Conservation (phyloP, 2,888 invertebrate species). For the Phalangium opilio region DNA sequence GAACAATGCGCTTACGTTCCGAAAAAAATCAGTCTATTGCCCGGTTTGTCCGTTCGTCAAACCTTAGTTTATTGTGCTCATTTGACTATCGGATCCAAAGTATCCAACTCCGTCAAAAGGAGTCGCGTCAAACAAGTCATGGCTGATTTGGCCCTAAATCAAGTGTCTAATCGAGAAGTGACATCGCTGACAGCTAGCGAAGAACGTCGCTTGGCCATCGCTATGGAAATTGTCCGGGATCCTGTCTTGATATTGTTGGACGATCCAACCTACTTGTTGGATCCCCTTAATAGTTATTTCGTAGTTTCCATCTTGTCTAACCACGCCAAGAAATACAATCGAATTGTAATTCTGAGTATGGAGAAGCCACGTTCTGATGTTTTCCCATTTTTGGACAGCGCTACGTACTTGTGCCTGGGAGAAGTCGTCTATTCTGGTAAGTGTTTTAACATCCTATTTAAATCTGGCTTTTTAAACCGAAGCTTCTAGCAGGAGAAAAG, state of each 20-base stretch:
- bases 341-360: conserved; percentile 78
- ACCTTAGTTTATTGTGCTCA: conserved; percentile 36
- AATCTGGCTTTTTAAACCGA: background rate
- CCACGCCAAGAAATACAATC: conserved; percentile 66
- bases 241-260: conserved; percentile 66
- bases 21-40: conserved; percentile 64
- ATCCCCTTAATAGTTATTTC: conserved; percentile 85
- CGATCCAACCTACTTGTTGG: conserved; percentile 61
- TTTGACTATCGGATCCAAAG: conserved; percentile 34
- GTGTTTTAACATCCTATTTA: too few relatives aligned
- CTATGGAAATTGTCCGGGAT: conserved; percentile 81
- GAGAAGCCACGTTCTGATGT: conserved; percentile 88
- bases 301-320: conserved; percentile 86
- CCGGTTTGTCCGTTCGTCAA: conserved; percentile 74
- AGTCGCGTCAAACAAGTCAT: conserved; percentile 73
- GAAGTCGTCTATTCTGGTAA: conserved; percentile 34
- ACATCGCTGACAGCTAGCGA: conserved; percentile 75
- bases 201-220: conserved; percentile 73
- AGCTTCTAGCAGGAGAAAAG: too few relatives aligned
- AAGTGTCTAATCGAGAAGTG: conserved; percentile 62
- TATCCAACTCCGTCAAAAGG: conserved; percentile 57
- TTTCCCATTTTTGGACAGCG: conserved; percentile 82
- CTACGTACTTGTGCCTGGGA: conserved; percentile 66
- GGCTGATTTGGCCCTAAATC: conserved; percentile 81
- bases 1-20: conserved; percentile 64